Conservation (phyloP, 2,797 vertebrate species). For the Phrynocephalus vlangalii region DNA sequence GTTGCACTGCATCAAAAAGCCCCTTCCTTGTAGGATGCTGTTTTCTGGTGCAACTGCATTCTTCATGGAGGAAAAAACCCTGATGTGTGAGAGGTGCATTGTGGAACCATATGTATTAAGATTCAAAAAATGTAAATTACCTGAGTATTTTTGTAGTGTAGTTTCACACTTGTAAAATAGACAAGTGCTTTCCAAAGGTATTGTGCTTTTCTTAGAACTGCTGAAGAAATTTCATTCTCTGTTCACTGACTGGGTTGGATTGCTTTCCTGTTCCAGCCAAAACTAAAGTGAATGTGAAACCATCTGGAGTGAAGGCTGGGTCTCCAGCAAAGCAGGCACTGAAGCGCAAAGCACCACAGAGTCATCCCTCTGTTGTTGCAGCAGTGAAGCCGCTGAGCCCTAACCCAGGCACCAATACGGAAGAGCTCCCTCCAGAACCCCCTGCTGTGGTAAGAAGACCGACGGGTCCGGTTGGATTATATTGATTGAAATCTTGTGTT, state of each 20-base stretch:
- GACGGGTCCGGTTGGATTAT: background rate
- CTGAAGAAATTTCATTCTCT: background rate
- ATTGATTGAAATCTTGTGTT: background rate
- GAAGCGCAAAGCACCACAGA: conserved; percentile 81
- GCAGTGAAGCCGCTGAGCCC: conserved; percentile 89
- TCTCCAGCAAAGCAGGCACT: conserved; percentile 78
- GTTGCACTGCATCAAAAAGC: background rate
- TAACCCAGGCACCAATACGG: conserved; percentile 38
- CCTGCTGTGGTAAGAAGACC: conserved; percentile 74
- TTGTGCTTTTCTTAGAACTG: background rate
- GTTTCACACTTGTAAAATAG: background rate
- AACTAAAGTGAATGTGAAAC: conserved; percentile 89
- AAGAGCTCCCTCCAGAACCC: conserved; percentile 67
- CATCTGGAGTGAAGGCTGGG: conserved; percentile 82
- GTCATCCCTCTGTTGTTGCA: conserved; percentile 82
- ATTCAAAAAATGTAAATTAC: background rate
- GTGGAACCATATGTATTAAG: background rate
- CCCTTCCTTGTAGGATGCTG: background rate
- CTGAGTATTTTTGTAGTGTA: background rate
- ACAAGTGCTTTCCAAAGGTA: background rate
- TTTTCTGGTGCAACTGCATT: background rate
- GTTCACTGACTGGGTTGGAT: background rate
- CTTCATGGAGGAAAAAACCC: background rate
- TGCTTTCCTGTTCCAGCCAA: conserved; percentile 81
- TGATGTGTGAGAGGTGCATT: background rate